Conservation (phyloP, 1,140 invertebrate genomes). For the Sycophaga agraensis region DNA sequence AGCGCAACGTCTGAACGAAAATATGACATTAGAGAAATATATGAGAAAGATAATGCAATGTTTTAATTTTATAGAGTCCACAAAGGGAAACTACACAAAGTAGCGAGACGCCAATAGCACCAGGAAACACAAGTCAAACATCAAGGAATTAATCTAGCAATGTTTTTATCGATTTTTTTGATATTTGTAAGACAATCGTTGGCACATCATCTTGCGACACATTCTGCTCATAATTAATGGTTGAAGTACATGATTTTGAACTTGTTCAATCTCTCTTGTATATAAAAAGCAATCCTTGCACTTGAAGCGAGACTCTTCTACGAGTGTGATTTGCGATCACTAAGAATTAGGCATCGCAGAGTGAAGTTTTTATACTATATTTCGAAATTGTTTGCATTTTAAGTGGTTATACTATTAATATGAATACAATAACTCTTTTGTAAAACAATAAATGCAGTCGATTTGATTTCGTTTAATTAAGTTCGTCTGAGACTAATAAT, state of each 20-base stretch:
- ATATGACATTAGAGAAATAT: too few species aligned
- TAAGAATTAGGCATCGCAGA: conserved; percentile 3
- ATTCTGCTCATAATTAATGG: too few species aligned
- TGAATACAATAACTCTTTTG: conserved; percentile 9
- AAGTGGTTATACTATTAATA: conserved; percentile 8
- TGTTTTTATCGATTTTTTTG: conserved; percentile 22
- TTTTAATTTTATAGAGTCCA: conserved; percentile 49
- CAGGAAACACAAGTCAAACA: conserved; percentile 54
- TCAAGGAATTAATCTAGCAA: conserved; percentile 47
- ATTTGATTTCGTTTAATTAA: conserved; percentile 16
- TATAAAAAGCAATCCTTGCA: conserved; percentile 25
- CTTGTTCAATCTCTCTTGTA: conserved; percentile 16
- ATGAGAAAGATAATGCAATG: conserved; percentile 1
- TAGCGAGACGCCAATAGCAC: conserved; percentile 58
- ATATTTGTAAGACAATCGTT: too few species aligned
- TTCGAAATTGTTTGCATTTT: conserved; percentile 22
- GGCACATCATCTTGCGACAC: too few species aligned
- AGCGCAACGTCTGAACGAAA: neutral
- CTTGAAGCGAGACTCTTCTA: conserved; percentile 4
- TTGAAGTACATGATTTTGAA: conserved; percentile 3
- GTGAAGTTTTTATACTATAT: conserved; percentile 21
- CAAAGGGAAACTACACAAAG: conserved; percentile 57
- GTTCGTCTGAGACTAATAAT: conserved; percentile 17
- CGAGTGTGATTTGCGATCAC: neutral
- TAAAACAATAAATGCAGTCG: conserved; percentile 6